These are phyloP conservation scores for Rana temporaria DNA, from an alignment of 2,113 vertebrate species.

Conservation along the genomic window DNA sequence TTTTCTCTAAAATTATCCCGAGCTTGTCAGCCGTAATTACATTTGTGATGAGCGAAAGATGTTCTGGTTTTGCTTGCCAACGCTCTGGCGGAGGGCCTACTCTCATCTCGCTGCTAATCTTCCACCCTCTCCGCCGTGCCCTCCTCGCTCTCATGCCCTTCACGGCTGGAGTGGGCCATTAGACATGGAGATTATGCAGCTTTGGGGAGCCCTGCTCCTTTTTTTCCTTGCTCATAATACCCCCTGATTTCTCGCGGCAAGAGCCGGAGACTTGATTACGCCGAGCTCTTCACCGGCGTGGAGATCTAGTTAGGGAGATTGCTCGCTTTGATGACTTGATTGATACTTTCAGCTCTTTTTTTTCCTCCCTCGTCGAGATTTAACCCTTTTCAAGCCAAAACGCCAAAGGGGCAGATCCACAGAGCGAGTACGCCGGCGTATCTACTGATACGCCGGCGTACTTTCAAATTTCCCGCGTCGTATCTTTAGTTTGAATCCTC, in stretches of 20 bases:
- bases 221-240: conserved; percentile 54
- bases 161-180: conserved; percentile 55
- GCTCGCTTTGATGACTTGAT: conserved; percentile 53
- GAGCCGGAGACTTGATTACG: conserved; percentile 53
- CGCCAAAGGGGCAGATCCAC: no score
- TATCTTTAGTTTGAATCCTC: no score
- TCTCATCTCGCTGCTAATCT: conserved; percentile 52
- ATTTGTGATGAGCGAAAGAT: conserved; percentile 58
- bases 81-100: conserved; percentile 50
- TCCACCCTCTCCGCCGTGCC: conserved; percentile 53
- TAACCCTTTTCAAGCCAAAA: conserved; percentile 30
- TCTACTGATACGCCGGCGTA: no score
- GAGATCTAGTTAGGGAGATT: conserved; percentile 58
- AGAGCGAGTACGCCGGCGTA: no score
- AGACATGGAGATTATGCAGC: conserved; percentile 55
- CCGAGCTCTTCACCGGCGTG: conserved; percentile 50
- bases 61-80: conserved; percentile 46
- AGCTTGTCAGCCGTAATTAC: conserved; percentile 56
- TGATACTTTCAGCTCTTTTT: conserved; percentile 53
- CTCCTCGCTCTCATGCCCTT: conserved; percentile 53
- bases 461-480: no score
- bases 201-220: conserved; percentile 41
- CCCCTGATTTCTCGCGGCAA: conserved; percentile 51
- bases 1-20: conserved; percentile 55
- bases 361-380: conserved; percentile 11